phyloP scores from a whole-genome alignment of 2,888 invertebrate genomes.

The Polyommatus iphigenia region DNA sequence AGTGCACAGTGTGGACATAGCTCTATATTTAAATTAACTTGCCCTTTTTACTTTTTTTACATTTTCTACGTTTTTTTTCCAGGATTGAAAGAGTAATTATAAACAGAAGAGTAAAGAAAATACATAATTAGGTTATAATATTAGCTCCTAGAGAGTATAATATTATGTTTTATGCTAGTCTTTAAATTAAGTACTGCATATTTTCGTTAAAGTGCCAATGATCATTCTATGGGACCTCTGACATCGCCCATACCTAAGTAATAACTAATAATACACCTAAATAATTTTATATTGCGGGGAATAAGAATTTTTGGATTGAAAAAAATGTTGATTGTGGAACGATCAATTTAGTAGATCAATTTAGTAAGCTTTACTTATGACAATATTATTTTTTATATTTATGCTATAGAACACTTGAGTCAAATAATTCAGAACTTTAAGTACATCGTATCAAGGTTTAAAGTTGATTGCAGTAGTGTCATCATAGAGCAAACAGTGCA shows the following conservation, averaged over 20 bases:
- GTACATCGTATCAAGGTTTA: background rate
- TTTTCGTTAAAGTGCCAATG: too few relatives aligned
- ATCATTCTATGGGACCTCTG: too few relatives aligned
- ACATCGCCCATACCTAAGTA: background rate
- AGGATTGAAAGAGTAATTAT: too few relatives aligned
- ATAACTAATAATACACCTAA: background rate
- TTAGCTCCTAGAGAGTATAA: too few relatives aligned
- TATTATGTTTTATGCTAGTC: too few relatives aligned
- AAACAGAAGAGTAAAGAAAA: too few relatives aligned
- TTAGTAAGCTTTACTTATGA: background rate
- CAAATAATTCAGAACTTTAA: background rate
- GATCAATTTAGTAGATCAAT: background rate
- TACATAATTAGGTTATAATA: too few relatives aligned
- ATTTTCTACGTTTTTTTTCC: too few relatives aligned
- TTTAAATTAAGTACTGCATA: too few relatives aligned
- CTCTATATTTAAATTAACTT: background rate
- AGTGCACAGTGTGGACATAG: too few relatives aligned
- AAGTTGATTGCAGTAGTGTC: constrained; percentile 3
- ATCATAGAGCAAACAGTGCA: constrained; percentile 48
- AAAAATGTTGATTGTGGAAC: too few relatives aligned
- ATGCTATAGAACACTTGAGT: background rate
- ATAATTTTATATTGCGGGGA: background rate
- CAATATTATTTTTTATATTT: background rate
- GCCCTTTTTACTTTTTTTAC: too few relatives aligned
- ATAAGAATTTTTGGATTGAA: background rate